Conservation (phyloP, 2,113 vertebrate genomes). For the Nesoenas mayeri region DNA sequence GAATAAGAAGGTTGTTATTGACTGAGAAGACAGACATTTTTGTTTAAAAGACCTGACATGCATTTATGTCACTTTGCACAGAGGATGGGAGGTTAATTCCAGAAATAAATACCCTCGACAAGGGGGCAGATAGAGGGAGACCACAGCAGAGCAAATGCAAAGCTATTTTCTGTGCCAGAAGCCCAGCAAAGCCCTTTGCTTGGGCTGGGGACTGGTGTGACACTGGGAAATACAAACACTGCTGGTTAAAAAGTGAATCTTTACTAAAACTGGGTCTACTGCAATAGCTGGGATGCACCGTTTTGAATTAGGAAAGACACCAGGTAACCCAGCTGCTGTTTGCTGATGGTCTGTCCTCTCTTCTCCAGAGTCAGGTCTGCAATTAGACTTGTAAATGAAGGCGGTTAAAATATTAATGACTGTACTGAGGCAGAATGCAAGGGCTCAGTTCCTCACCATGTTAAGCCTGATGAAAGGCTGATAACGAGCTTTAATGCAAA, state of each 20-base stretch:
- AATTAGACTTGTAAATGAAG: conserved; percentile 22
- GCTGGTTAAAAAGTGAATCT: background rate
- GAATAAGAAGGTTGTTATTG: background rate
- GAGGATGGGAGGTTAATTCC: background rate
- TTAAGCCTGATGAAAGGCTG: background rate
- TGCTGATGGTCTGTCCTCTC: background rate
- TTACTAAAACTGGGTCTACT: too few relatives aligned
- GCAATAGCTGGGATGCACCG: background rate
- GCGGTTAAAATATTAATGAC: conserved; percentile 39
- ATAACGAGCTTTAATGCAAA: background rate
- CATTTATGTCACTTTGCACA: background rate
- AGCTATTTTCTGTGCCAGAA: background rate
- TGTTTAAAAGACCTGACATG: background rate
- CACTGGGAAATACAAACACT: background rate
- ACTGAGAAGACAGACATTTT: background rate
- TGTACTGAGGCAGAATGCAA: background rate
- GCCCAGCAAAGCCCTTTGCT: too few relatives aligned
- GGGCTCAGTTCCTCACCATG: background rate
- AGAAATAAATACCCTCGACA: background rate
- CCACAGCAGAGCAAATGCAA: background rate
- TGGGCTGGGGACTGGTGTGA: background rate
- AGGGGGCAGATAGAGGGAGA: background rate
- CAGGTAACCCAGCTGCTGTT: background rate
- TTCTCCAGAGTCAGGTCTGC: background rate
- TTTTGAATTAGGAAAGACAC: background rate